phyloP scores from a whole-genome alignment of 53 echinoderm and acorn worm species.

The Zoroaster sp. region DNA sequence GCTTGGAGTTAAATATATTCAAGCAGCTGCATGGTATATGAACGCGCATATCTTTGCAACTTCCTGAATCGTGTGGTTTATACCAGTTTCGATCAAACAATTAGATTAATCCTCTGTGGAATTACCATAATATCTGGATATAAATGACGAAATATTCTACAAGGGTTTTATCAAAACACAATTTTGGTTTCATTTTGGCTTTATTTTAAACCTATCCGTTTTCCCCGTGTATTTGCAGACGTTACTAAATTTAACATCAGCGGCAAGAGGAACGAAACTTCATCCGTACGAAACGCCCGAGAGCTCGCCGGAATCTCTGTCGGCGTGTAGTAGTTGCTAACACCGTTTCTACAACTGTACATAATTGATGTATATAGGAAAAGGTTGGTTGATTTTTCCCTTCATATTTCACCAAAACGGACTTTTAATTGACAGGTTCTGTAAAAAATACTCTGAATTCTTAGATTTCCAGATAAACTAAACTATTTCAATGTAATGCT shows the following conservation, averaged over 20 bases:
- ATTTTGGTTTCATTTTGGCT: not conserved
- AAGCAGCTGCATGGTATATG: not conserved
- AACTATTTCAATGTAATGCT: no score
- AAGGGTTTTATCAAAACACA: no score
- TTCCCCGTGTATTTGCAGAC: not conserved
- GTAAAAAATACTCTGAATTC: no score
- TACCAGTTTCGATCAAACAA: not conserved
- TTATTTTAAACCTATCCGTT: not conserved
- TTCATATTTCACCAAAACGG: no score
- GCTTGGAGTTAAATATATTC: not conserved
- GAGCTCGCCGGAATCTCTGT: slow-evolving; percentile 82
- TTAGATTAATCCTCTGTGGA: no score
- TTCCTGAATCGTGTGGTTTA: not conserved
- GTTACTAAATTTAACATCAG: slow-evolving; percentile 20
- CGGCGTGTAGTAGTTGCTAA: slow-evolving; percentile 58
- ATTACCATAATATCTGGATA: no score
- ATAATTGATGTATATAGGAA: slow-evolving; percentile 23
- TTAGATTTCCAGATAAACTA: no score
- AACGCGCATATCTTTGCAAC: not conserved
- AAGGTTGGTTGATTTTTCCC: not conserved
- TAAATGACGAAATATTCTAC: no score
- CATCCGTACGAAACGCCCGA: slow-evolving; percentile 96
- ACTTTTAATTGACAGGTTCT: no score
- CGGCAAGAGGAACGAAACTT: slow-evolving; percentile 37
- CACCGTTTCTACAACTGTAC: slow-evolving; percentile 11